These are phyloP conservation scores for Drosophila teissieri DNA, from an alignment of 1,140 invertebrate species.

Conservation along the genomic window DNA sequence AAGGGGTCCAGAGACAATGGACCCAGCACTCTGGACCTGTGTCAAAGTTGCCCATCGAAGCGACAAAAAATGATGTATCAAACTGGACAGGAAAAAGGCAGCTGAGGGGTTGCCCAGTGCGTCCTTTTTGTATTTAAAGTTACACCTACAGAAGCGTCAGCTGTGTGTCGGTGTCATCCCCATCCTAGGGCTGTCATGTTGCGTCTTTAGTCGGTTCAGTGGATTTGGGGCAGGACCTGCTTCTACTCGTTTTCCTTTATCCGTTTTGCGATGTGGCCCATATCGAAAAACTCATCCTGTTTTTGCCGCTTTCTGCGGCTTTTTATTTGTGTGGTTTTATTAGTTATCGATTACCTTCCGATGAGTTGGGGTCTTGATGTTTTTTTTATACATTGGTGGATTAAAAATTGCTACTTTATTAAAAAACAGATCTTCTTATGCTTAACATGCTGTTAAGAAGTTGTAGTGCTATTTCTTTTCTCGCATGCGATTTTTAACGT, in stretches of 20 bases:
- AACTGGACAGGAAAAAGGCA: slow-evolving; percentile 43
- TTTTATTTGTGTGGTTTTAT: slow-evolving; percentile 59
- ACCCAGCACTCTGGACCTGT: slow-evolving; percentile 36
- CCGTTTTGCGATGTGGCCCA: slow-evolving; percentile 18
- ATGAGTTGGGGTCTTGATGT: slow-evolving; percentile 16
- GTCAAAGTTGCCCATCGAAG: slow-evolving; percentile 69
- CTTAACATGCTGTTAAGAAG: neutral
- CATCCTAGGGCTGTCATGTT: slow-evolving; percentile 38
- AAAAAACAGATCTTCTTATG: too few relatives aligned
- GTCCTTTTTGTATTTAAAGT: slow-evolving; percentile 69
- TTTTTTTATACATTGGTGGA: neutral
- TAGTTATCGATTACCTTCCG: slow-evolving; percentile 42
- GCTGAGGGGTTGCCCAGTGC: slow-evolving; percentile 11
- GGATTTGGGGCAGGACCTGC: slow-evolving; percentile 8
- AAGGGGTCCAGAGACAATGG: slow-evolving; percentile 16
- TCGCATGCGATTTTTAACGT: slow-evolving; percentile 47
- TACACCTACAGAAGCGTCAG: slow-evolving; percentile 67
- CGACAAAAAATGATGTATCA: slow-evolving; percentile 73
- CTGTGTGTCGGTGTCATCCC: slow-evolving; percentile 32
- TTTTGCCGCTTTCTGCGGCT: slow-evolving; percentile 36
- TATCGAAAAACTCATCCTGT: slow-evolving; percentile 16
- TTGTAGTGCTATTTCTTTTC: neutral
- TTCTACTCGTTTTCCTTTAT: slow-evolving; percentile 2
- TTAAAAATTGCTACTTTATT: too few relatives aligned
- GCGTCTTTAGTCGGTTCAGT: slow-evolving; percentile 34